These are phyloP conservation scores for Takifugu bimaculatus DNA, from an alignment of 2,113 vertebrate genomes.

Conservation along the genomic window DNA sequence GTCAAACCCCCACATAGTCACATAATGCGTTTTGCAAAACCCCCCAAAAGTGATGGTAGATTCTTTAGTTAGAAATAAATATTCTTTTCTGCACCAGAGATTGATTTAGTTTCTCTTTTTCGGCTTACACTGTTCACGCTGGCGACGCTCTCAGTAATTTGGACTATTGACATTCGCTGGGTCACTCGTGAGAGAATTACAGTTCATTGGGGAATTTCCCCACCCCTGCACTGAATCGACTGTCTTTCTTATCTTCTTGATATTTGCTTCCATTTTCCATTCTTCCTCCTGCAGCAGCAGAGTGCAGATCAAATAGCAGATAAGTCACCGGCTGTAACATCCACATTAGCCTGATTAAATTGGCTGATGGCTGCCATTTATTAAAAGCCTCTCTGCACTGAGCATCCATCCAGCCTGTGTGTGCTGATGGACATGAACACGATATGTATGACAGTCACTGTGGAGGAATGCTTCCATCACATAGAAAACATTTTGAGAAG, in stretches of 20 bases:
- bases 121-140: too few species aligned
- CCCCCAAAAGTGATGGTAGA: not conserved
- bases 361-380: slow-evolving; percentile 39
- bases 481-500: slow-evolving; percentile 13
- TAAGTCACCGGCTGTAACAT: slow-evolving; percentile 33
- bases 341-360: slow-evolving; percentile 65
- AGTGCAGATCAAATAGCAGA: slow-evolving; percentile 41
- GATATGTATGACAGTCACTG: not conserved
- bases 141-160: not conserved
- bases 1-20: slow-evolving; percentile 19
- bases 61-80: not conserved
- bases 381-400: slow-evolving; percentile 44
- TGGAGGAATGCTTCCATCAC: too few species aligned
- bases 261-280: not conserved
- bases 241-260: slow-evolving; percentile 10
- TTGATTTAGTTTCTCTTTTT: not conserved
- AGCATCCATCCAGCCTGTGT: slow-evolving; percentile 3
- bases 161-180: not conserved
- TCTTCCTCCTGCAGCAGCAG: slow-evolving; percentile 5
- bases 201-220: not conserved
- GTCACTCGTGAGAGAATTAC: not conserved
- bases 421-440: not conserved
- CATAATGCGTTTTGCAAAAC: slow-evolving; percentile 21
- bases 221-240: slow-evolving; percentile 20
- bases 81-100: not conserved